A percentile compares a stretch with the other conserved stretches of the same genome.
phyloP scores from a whole-genome alignment of 1,140 invertebrate species.

The Spodoptera litura region DNA sequence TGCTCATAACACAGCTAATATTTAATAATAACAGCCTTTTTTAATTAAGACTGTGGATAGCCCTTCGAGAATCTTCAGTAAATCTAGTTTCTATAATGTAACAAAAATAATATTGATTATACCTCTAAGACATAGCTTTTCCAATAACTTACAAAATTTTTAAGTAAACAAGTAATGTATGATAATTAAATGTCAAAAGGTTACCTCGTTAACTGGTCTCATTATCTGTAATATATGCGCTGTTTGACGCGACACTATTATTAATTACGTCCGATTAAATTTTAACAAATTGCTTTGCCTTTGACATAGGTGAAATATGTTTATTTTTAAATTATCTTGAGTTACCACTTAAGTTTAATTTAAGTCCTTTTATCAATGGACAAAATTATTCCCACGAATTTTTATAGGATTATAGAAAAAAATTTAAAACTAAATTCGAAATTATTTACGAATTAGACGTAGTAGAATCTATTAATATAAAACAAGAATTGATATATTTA shows the following conservation, averaged over 20 bases:
- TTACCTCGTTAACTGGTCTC: slow-evolving; percentile 16
- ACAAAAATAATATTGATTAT: not conserved
- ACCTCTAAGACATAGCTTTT: too few relatives aligned
- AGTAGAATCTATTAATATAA: too few relatives aligned
- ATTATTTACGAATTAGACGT: too few relatives aligned
- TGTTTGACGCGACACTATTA: slow-evolving; percentile 14
- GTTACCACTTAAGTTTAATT: not conserved
- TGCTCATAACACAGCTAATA: too few relatives aligned
- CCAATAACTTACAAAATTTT: not conserved
- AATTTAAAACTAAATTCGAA: too few relatives aligned
- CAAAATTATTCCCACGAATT: not conserved
- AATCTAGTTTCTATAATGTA: too few relatives aligned
- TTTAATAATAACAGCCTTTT: too few relatives aligned
- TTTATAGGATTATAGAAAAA: too few relatives aligned
- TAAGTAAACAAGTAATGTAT: slow-evolving; percentile 1
- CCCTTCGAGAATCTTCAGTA: too few relatives aligned
- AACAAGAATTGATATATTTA: too few relatives aligned
- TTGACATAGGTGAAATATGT: not conserved
- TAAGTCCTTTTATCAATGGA: too few relatives aligned
- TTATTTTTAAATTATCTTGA: not conserved
- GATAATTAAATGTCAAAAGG: slow-evolving; percentile 18
- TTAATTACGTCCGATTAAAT: slow-evolving; percentile 24
- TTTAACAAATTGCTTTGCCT: slow-evolving; percentile 19
- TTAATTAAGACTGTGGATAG: too few relatives aligned
- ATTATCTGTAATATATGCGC: slow-evolving; percentile 30